These are phyloP conservation scores for Xiphias gladius DNA, from an alignment of 2,113 vertebrate species.

Conservation along the genomic window DNA sequence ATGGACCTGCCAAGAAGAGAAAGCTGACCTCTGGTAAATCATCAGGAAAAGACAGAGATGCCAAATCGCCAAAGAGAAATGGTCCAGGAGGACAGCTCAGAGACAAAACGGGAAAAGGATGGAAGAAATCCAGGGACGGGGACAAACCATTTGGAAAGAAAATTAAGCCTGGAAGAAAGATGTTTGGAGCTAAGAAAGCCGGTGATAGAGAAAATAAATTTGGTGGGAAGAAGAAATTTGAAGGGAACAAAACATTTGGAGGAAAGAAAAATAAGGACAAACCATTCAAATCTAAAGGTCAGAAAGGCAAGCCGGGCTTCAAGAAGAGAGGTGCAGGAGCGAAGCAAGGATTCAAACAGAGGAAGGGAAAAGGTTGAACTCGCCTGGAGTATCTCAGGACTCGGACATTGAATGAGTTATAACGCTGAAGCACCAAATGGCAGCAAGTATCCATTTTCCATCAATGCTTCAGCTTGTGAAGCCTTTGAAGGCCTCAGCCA, in stretches of 20 bases:
- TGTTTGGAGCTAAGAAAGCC: conserved; percentile 60
- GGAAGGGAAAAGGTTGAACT: conserved; percentile 77
- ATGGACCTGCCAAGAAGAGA: conserved; percentile 75
- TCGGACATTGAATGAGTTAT: conserved; percentile 6
- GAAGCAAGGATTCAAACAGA: conserved; percentile 79
- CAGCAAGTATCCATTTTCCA: conserved; percentile 2
- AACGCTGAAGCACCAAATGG: conserved; percentile 34
- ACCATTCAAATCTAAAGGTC: conserved; percentile 68
- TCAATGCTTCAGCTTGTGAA: not conserved
- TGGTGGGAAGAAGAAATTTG: conserved; percentile 67
- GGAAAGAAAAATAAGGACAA: conserved; percentile 62
- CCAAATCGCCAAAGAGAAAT: conserved; percentile 43
- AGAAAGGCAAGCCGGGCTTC: conserved; percentile 67
- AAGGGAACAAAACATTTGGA: conserved; percentile 47
- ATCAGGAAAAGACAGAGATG: conserved; percentile 15
- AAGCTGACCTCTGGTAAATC: conserved; percentile 36
- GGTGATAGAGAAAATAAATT: conserved; percentile 60
- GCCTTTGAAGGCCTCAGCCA: not conserved
- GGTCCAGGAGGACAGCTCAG: conserved; percentile 17
- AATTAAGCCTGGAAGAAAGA: conserved; percentile 51
- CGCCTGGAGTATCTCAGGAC: not conserved
- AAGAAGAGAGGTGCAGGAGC: conserved; percentile 63
- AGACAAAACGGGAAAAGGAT: conserved; percentile 41
- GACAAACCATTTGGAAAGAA: conserved; percentile 67
- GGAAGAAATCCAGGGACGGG: conserved; percentile 57